phyloP scores from a whole-genome alignment of 2,113 vertebrate species.

The Anthoscopus minutus region DNA sequence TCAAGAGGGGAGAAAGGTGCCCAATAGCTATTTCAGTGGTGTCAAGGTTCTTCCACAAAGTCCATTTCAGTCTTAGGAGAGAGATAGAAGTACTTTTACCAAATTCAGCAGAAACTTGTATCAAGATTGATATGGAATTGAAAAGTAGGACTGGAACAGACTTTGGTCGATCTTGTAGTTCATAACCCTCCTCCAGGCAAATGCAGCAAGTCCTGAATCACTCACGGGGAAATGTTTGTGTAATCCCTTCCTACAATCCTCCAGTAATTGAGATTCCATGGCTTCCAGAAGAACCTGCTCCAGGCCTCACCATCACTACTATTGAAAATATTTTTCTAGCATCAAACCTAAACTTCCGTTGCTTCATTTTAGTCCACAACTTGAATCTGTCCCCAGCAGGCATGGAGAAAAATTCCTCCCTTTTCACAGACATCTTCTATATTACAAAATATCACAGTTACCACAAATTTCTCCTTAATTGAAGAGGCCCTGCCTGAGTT shows the following conservation, averaged over 20 bases:
- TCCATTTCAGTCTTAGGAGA: background rate
- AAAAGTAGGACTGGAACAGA: background rate
- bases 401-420: background rate
- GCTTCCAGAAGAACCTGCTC: background rate
- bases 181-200: constrained; percentile 12
- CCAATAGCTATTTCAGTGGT: background rate
- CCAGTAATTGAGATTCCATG: background rate
- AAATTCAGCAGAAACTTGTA: background rate
- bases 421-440: background rate
- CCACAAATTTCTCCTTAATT: background rate
- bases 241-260: constrained; percentile 13
- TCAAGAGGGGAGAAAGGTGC: background rate
- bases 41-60: background rate
- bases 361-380: background rate
- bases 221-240: background rate
- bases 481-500: background rate
- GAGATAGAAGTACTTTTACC: background rate
- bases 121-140: background rate
- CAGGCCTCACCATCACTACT: background rate
- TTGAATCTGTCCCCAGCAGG: background rate
- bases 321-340: background rate
- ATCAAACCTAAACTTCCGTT: background rate
- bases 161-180: background rate
- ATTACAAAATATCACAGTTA: background rate
- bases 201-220: background rate